Evolutionary conservation across 1,140 invertebrate species (phyloP).

Genomic region (Pogonomyrmex barbatus): DNA sequence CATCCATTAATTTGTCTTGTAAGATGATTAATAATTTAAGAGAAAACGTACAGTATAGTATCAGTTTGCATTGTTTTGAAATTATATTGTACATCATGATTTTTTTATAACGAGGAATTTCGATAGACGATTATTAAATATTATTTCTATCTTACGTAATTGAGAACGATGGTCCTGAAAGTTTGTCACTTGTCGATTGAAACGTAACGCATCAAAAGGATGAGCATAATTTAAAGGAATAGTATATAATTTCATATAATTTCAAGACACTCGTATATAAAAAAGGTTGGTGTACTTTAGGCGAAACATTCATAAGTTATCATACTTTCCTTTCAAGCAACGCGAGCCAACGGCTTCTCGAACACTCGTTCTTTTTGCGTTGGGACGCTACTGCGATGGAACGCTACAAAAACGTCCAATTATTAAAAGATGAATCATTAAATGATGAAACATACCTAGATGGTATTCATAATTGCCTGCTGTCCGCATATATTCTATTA

Average conservation of each 20-base stretch:
- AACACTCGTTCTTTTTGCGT: constrained; percentile 84
- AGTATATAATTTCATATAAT: constrained; percentile 64
- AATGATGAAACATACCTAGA: constrained; percentile 76
- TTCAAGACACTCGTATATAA: constrained; percentile 74
- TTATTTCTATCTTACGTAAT: constrained; percentile 58
- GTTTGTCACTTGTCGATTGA: constrained; percentile 22
- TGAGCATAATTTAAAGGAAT: constrained; percentile 12
- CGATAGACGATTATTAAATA: constrained; percentile 22
- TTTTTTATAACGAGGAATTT: neutral
- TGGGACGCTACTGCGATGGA: constrained; percentile 81
- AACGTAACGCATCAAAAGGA: constrained; percentile 37
- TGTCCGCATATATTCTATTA: constrained; percentile 64
- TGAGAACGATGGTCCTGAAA: constrained; percentile 76
- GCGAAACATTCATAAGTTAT: constrained; percentile 82
- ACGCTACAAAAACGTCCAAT: constrained; percentile 80
- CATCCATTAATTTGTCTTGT: neutral
- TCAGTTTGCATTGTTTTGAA: constrained; percentile 12
- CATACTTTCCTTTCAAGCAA: constrained; percentile 85
- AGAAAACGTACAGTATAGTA: neutral
- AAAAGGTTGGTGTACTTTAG: constrained; percentile 63
- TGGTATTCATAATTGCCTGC: constrained; percentile 68
- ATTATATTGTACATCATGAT: neutral
- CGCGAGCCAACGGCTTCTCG: constrained; percentile 83
- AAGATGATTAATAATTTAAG: constrained; percentile 42
- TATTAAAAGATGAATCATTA: constrained; percentile 73